Evolutionary conservation across 2,888 invertebrate genomes (phyloP).

Genomic region (Petrophora chlorosata): DNA sequence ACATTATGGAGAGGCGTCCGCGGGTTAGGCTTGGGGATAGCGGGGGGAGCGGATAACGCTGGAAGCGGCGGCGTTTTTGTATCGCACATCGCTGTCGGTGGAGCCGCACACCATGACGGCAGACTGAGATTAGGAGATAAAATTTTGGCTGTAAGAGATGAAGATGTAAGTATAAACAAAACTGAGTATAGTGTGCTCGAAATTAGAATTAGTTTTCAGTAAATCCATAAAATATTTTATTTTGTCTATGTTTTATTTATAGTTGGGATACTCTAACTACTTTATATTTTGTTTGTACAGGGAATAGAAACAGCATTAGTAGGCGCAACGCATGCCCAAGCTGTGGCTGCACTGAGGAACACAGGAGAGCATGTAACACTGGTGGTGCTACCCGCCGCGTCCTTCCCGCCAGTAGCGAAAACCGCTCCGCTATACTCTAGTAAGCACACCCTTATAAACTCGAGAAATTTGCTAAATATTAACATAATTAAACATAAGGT

Average conservation of each 20-base stretch:
- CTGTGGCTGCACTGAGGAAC: conserved; percentile 72
- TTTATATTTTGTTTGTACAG: conserved; percentile 52
- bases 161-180: conserved; percentile 79
- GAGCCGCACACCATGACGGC: conserved; percentile 77
- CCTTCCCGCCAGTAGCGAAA: conserved; percentile 69
- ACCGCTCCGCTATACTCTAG: conserved; percentile 74
- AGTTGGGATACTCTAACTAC: background rate
- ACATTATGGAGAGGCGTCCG: conserved; percentile 74
- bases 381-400: conserved; percentile 73
- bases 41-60: conserved; percentile 78
- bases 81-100: conserved; percentile 78
- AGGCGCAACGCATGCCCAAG: conserved; percentile 78
- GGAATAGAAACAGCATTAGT: conserved; percentile 77
- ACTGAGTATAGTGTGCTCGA: too few species aligned
- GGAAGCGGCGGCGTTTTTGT: conserved; percentile 79
- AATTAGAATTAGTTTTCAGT: too few species aligned
- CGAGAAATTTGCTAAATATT: background rate
- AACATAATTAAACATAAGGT: too few species aligned
- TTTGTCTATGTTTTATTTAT: too few species aligned
- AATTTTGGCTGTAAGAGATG: conserved; percentile 78
- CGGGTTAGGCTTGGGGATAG: conserved; percentile 76
- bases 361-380: conserved; percentile 78
- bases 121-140: conserved; percentile 79
- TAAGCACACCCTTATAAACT: conserved; percentile 49
- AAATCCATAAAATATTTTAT: too few species aligned